These are phyloP conservation scores for Chrysomallon squamiferum DNA, from an alignment of 1,140 invertebrate species.

Conservation along the genomic window DNA sequence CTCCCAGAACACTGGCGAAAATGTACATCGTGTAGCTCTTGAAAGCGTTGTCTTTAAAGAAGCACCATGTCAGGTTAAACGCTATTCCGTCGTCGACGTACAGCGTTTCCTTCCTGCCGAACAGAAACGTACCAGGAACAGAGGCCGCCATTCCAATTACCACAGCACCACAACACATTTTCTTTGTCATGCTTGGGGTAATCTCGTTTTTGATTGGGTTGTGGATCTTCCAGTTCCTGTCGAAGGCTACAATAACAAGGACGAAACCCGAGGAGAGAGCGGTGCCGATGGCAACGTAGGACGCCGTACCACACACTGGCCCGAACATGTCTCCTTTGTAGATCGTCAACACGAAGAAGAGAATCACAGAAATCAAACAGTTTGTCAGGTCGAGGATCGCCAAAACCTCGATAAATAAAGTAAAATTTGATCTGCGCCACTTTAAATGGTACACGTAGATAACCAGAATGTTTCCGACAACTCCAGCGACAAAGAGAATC, in stretches of 20 bases:
- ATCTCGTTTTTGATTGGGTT: neutral
- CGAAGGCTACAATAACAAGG: conserved; percentile 24
- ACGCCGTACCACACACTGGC: conserved; percentile 10
- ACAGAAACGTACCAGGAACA: neutral
- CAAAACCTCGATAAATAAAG: conserved; percentile 29
- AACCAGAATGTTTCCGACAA: conserved; percentile 29
- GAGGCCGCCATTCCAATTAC: neutral
- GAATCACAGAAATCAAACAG: conserved; percentile 10
- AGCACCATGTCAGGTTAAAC: neutral
- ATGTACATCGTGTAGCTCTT: neutral
- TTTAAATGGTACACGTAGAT: conserved; percentile 34
- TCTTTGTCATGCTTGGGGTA: neutral
- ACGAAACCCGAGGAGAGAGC: conserved; percentile 19
- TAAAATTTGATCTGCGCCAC: conserved; percentile 23
- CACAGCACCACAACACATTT: neutral
- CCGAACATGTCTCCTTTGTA: conserved; percentile 4
- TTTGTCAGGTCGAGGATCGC: conserved; percentile 24
- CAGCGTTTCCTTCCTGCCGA: neutral
- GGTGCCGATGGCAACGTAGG: conserved; percentile 20
- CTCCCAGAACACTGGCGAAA: conserved; percentile 6
- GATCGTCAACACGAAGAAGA: conserved; percentile 16
- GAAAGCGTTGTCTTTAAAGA: neutral
- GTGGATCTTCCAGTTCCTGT: conserved; percentile 14
- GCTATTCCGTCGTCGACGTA: neutral
- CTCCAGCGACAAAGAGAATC: conserved; percentile 18